These are phyloP conservation scores for Eulemur albifrons DNA, from an alignment of 2,797 vertebrate species.

Conservation along the genomic window DNA sequence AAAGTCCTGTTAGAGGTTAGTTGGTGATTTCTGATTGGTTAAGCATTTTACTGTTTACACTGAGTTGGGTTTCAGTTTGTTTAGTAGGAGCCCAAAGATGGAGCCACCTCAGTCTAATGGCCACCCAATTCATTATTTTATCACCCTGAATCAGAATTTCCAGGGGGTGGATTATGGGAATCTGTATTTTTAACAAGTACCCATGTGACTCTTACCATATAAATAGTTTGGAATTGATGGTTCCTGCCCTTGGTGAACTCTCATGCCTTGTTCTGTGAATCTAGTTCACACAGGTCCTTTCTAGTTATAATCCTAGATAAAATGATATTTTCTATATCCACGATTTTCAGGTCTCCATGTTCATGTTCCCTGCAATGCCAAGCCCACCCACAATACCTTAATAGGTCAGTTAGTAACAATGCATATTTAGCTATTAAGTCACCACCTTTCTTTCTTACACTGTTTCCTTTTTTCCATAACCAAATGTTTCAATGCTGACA, in stretches of 20 bases:
- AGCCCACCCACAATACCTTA: not conserved
- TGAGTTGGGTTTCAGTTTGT: not conserved
- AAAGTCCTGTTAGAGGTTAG: not conserved
- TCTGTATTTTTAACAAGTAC: constrained; percentile 30
- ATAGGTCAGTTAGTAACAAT: not conserved
- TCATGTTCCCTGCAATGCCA: not conserved
- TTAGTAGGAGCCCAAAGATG: not conserved
- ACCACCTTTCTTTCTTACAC: not conserved
- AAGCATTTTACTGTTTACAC: not conserved
- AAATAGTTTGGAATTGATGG: not conserved
- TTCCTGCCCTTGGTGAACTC: not conserved
- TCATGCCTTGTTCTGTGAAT: not conserved
- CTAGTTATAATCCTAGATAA: not conserved
- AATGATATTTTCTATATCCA: constrained; percentile 3
- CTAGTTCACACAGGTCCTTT: not conserved
- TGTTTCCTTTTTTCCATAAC: constrained; percentile 12
- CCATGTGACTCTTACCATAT: not conserved
- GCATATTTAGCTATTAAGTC: constrained; percentile 31
- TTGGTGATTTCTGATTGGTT: not conserved
- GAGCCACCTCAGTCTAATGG: not conserved
- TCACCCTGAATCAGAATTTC: not conserved
- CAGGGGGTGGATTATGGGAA: not conserved
- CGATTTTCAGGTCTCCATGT: not conserved
- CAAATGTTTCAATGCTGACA: constrained; percentile 3
- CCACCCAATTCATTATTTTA: not conserved